Conservation (phyloP, 2,888 invertebrate genomes). For the Sceliomorpha sp. region DNA sequence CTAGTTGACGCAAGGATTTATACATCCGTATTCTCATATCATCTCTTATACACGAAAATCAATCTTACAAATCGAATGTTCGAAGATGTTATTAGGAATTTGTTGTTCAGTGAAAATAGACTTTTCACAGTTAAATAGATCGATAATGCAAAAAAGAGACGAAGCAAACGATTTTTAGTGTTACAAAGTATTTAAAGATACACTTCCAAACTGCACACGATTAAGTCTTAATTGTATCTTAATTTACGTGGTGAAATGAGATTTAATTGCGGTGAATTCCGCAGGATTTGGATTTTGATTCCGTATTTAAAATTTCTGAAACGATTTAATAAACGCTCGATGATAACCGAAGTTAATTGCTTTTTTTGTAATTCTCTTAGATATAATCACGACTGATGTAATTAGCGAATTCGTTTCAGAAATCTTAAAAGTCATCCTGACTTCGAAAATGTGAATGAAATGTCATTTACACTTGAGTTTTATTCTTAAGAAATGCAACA, state of each 20-base stretch:
- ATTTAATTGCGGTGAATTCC: slow-evolving; percentile 19
- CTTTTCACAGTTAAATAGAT: slow-evolving; percentile 13
- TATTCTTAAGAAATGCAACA: neutral
- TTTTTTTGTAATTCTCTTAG: slow-evolving; percentile 1
- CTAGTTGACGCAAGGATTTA: slow-evolving; percentile 38
- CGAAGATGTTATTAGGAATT: slow-evolving; percentile 25
- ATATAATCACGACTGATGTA: neutral
- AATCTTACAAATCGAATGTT: slow-evolving; percentile 25
- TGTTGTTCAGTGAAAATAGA: slow-evolving; percentile 20
- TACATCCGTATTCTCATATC: slow-evolving; percentile 20
- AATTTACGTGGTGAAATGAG: slow-evolving; percentile 35
- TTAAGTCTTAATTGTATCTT: slow-evolving; percentile 23
- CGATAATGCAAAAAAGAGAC: slow-evolving; percentile 17
- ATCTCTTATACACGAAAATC: slow-evolving; percentile 2
- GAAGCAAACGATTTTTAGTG: slow-evolving; percentile 21
- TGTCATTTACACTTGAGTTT: slow-evolving; percentile 2
- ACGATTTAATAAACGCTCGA: slow-evolving; percentile 13
- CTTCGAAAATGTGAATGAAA: slow-evolving; percentile 5
- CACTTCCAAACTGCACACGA: slow-evolving; percentile 24
- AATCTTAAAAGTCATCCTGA: slow-evolving; percentile 2
- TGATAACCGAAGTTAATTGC: slow-evolving; percentile 5
- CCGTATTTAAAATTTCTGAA: slow-evolving; percentile 19
- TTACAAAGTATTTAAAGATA: slow-evolving; percentile 19
- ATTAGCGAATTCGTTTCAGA: slow-evolving; percentile 17
- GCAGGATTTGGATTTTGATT: neutral